Evolutionary conservation across 2,888 invertebrate species (phyloP), one percentile per base, ranked within the genome.

Genomic region (Rhingia rostrata): DNA sequence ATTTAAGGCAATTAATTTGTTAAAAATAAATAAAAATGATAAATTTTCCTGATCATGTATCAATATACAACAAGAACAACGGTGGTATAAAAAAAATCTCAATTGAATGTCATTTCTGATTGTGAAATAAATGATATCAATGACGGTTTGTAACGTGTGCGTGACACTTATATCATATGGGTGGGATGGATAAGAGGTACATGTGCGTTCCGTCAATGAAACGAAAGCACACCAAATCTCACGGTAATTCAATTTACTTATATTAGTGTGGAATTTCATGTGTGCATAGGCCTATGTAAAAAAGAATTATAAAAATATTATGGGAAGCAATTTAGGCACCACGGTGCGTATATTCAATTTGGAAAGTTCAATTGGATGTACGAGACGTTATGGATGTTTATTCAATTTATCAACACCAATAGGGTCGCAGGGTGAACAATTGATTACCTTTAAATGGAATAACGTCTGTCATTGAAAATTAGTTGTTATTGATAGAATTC

Each of bases 91-190:
- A 35, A 73, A n/a, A 72, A 78, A 78, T 73, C 47, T 63, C 67
- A 78, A 78, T 78, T 73, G 78, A 67, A 73, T 61, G 22, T 67
- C 49, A 67, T 51, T 78, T 22, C 22, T 72, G 66, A 78, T 78
- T 83, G 78, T n/a, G 41, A 72, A 67, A 49, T 72, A 83, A 83
- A 78, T 82, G 56, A 72, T 14, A 53, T 32, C 58, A 82, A 70
- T 77, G 60, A 54, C 43, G 14, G 49, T 35, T 54, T 33, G 7
- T 30, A 30, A 14, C 12, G 37, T 49, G 66, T 49, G 37, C 35
- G 51, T 10, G 35, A 9, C 58, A 4, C n/a, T 45, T 45, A 45
- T 22, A 12, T 66, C 35, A 60, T 73, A 47, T 51, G 72, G 61
- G 60, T 45, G 41, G 51, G 22, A 22, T 22, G 22, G 22, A 22